Percentiles rank a stretch among this genome's conserved stretches.
Evolutionary conservation across 1,140 invertebrate species (phyloP).

Genomic region (Nixonia krombeini): DNA sequence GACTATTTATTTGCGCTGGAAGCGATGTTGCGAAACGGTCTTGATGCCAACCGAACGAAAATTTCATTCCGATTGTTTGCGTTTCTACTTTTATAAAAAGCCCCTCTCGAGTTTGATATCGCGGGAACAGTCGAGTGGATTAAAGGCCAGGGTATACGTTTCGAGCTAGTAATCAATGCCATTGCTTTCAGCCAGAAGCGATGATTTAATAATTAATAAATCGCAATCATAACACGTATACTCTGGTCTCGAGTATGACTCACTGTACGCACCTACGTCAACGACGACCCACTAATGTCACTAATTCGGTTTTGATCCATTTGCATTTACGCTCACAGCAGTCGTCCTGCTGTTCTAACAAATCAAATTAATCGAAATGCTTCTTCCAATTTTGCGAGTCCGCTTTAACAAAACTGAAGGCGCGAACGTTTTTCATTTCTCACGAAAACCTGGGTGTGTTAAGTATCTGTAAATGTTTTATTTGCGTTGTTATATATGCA

Average conservation of each 20-base stretch:
- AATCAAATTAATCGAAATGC: conserved; percentile 44
- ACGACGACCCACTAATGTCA: conserved; percentile 42
- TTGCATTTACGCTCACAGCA: conserved; percentile 48
- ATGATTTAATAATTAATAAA: conserved; percentile 53
- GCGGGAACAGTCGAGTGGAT: conserved; percentile 24
- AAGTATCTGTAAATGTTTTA: too few species aligned
- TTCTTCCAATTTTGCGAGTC: conserved; percentile 16
- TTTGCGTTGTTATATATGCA: too few species aligned
- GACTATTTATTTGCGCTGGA: too few species aligned
- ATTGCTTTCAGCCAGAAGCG: conserved; percentile 31
- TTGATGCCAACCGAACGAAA: too few species aligned
- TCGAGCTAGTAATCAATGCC: conserved; percentile 33
- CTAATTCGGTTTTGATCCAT: conserved; percentile 53
- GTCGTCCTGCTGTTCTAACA: conserved; percentile 25
- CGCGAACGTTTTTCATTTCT: too few species aligned
- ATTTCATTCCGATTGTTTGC: too few species aligned
- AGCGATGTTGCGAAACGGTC: too few species aligned
- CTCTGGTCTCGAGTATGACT: conserved; percentile 18
- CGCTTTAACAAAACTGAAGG: too few species aligned
- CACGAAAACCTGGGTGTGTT: too few species aligned
- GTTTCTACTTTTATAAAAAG: too few species aligned
- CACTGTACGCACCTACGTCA: conserved; percentile 20
- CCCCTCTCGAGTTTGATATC: too few species aligned
- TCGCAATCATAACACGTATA: conserved; percentile 32
- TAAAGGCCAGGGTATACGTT: conserved; percentile 16